A percentile compares a stretch with the other conserved stretches of the same genome.
Evolutionary conservation across 1,140 invertebrate species (phyloP).

Genomic region (Telenomus remus): DNA sequence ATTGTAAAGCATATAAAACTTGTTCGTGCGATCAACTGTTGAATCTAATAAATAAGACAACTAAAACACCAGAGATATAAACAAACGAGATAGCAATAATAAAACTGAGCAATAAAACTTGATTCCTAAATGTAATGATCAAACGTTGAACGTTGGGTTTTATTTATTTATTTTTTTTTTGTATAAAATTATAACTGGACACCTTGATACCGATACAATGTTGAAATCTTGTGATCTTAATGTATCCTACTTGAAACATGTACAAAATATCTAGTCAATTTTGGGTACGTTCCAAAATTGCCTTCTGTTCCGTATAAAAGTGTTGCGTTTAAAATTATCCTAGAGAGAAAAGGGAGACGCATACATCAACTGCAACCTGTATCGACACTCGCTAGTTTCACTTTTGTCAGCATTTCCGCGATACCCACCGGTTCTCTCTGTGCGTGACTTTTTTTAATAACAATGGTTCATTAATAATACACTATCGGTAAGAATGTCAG

Average conservation of each 20-base stretch:
- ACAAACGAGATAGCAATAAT: too few relatives aligned
- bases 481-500: too few relatives aligned
- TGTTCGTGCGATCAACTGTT: too few relatives aligned
- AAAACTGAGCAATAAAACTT: background rate
- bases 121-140: background rate
- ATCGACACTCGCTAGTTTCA: too few relatives aligned
- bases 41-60: too few relatives aligned
- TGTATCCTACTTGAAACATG: conserved; percentile 35
- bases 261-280: conserved; percentile 46
- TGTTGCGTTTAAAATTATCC: too few relatives aligned
- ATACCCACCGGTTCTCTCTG: too few relatives aligned
- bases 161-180: background rate
- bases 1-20: too few relatives aligned
- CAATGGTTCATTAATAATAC: background rate
- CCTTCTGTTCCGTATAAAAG: background rate
- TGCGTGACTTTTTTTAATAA: background rate
- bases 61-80: too few relatives aligned
- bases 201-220: conserved; percentile 28
- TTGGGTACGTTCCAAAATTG: conserved; percentile 46
- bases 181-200: conserved; percentile 13
- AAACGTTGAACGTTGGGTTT: background rate
- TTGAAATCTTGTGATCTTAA: conserved; percentile 24
- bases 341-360: too few relatives aligned
- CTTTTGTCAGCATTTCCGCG: too few relatives aligned
- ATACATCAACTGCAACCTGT: too few relatives aligned